Conservation (phyloP, 1,140 invertebrate genomes). For the Danaus melanippus region DNA sequence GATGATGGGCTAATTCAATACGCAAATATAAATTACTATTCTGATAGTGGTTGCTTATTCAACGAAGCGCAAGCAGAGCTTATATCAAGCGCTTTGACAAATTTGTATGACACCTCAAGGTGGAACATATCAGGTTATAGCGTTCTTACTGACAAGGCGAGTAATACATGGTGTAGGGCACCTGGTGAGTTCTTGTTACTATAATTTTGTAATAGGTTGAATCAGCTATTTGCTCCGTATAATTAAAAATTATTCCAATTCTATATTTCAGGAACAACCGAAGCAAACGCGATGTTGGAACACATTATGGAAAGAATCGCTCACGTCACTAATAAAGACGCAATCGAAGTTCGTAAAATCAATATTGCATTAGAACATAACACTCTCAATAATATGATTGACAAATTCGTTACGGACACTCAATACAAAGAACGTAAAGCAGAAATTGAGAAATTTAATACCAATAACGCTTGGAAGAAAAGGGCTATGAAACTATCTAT, state of each 20-base stretch:
- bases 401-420: conserved; percentile 42
- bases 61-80: conserved; percentile 71
- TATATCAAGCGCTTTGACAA: conserved; percentile 51
- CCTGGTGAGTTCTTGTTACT: conserved; percentile 68
- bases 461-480: conserved; percentile 79
- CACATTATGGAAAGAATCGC: conserved; percentile 90
- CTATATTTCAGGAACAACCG: conserved; percentile 73
- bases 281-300: conserved; percentile 80
- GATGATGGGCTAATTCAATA: conserved; percentile 77
- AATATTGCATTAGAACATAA: conserved; percentile 73
- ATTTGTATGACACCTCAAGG: conserved; percentile 72
- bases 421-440: conserved; percentile 74
- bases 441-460: conserved; percentile 44
- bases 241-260: neutral
- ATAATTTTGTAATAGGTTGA: neutral
- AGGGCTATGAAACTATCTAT: conserved; percentile 72
- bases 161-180: conserved; percentile 75
- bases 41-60: conserved; percentile 74
- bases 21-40: conserved; percentile 73
- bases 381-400: conserved; percentile 71
- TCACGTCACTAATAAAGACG: conserved; percentile 76
- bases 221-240: neutral
- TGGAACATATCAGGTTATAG: conserved; percentile 74
- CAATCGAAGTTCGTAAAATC: conserved; percentile 75
- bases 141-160: conserved; percentile 77